phyloP scores from a whole-genome alignment of 1,140 invertebrate genomes.

The Neodiprion virginianus region DNA sequence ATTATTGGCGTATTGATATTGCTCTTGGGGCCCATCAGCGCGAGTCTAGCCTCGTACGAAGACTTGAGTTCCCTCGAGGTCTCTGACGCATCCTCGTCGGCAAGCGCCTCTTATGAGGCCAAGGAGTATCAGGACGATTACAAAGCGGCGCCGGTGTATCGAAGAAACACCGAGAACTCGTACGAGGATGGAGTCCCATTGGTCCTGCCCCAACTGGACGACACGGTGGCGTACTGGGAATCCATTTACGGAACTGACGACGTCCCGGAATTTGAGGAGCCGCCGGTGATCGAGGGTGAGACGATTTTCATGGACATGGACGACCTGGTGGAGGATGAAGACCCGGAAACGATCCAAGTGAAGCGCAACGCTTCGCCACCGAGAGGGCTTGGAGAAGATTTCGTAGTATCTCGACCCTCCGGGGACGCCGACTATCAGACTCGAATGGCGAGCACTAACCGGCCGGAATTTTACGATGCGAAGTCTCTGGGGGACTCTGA shows the following conservation, averaged over 20 bases:
- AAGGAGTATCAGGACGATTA: not conserved
- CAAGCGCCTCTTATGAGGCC: too few relatives aligned
- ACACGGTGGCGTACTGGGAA: conserved; percentile 17
- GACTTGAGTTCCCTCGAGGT: too few relatives aligned
- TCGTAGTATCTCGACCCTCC: not conserved
- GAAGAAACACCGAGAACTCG: not conserved
- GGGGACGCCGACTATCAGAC: not conserved
- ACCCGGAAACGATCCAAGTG: conserved; percentile 17
- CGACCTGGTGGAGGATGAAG: conserved; percentile 8
- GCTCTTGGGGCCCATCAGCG: not conserved
- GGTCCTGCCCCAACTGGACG: not conserved
- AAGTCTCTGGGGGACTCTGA: too few relatives aligned
- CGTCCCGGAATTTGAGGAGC: conserved; percentile 19
- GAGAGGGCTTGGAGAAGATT: too few relatives aligned
- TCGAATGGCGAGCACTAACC: not conserved
- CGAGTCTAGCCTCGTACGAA: too few relatives aligned
- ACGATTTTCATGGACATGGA: not conserved
- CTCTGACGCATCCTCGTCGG: too few relatives aligned
- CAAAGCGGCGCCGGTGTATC: not conserved
- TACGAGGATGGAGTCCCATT: not conserved
- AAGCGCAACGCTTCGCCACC: not conserved
- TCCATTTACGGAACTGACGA: conserved; percentile 22
- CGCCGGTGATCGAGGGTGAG: conserved; percentile 8
- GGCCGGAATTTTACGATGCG: too few relatives aligned
- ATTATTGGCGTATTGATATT: not conserved